Conservation (phyloP, 64 coral and sea anemone genomes). For the Stylophora pistillata region DNA sequence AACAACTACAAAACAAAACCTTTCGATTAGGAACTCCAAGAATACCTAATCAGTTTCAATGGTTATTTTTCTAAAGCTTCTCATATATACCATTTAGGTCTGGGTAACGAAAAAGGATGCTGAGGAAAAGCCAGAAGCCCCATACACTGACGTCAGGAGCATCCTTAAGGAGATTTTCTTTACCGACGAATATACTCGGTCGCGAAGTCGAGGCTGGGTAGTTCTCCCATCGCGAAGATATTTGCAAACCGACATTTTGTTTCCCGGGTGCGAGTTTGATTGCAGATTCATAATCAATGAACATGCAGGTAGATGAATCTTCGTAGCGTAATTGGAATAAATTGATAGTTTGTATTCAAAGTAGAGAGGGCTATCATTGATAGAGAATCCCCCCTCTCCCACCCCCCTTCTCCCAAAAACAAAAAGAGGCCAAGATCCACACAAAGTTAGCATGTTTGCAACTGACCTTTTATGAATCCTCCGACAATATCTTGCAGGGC, state of each 20-base stretch:
- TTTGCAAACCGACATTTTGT: not conserved
- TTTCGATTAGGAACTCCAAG: too few relatives aligned
- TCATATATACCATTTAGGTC: not conserved
- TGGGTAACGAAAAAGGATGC: not conserved
- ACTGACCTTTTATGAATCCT: too few relatives aligned
- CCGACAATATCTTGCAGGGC: too few relatives aligned
- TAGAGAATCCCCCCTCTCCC: too few relatives aligned
- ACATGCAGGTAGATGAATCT: not conserved
- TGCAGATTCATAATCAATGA: not conserved
- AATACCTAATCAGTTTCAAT: too few relatives aligned
- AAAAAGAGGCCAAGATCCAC: too few relatives aligned
- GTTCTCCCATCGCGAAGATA: not conserved
- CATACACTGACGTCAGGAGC: not conserved
- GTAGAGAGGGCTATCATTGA: not conserved
- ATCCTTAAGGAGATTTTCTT: not conserved
- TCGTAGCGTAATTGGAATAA: too few relatives aligned
- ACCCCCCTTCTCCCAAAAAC: too few relatives aligned
- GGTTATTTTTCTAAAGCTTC: too few relatives aligned
- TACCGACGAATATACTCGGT: not conserved
- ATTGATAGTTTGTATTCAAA: too few relatives aligned
- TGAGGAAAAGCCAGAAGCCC: not conserved
- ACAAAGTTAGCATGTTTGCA: too few relatives aligned
- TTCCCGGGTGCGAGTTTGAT: conserved; percentile 14
- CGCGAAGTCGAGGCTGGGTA: not conserved
- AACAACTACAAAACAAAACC: too few relatives aligned